Evolutionary conservation across 2,797 vertebrate genomes (phyloP), one percentile per base, ranked within the genome.

Genomic region (Falco peregrinus): DNA sequence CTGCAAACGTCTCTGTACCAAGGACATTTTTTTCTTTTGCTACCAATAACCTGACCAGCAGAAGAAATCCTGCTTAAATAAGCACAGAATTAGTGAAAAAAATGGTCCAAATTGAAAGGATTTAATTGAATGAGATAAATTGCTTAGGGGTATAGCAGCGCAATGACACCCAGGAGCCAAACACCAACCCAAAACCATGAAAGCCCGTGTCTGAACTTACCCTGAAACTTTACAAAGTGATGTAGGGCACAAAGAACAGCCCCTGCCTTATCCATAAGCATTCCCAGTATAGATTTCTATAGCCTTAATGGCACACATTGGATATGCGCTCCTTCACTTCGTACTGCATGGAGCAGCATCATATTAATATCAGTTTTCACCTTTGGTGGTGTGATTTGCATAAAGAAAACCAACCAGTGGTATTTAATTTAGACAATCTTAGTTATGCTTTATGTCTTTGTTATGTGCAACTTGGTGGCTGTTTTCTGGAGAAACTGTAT

Each of bases 131-230:
- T 37, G 18, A 21, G 37, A 61, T 10, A 1, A 53, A 89, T 53
- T 79, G 29, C 78, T 79, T 11, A 13, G 45, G 61, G 33, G 11
- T 71, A 22, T 33, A 63, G 48, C 45, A 43, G 53, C 0, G 0
- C 4, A 61, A 28, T 61, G 77, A 48, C 29, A 65, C 15, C 45
- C 26, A 1, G 16, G 16, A 87, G 63, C 21, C 59, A 78, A 82
- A 61, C 16, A 26, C 5, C 33, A 87, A 17, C 54, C 39, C 5
- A 7, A 48, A 63, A 17, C 10, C 0, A 0, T 8, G 50, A 28
- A 1, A 87, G 24, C 5, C 25, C 6, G 0, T n/a, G 37, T 69
- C 65, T 61, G 21, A 74, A 51, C 26, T 47, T 47, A 63, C 22
- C 35, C 57, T 7, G 9, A 76, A 89, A 78, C 15, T 74, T 81